Base-by-base conservation (phyloP, 2,888 invertebrate genomes). In the Eupeodes luniger region DNA sequence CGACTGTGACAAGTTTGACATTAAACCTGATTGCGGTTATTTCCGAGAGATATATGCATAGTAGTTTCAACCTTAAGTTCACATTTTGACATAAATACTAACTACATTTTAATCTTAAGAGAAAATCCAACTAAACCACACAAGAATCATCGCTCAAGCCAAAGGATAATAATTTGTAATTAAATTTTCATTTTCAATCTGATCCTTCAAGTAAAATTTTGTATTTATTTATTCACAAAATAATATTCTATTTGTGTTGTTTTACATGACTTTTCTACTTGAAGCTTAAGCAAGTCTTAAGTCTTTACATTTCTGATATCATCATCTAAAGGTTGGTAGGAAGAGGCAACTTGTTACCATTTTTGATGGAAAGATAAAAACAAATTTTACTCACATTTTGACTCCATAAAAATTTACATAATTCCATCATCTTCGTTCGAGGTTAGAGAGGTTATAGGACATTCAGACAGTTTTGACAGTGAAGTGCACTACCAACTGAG, bases 111-210 rank as follows among this genome's bases (percentile, higher is more conserved):
- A 66, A 64, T 49, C 49, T 10, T 14, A 9, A 9, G 27, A 49
- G 14, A 9, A 49, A 66, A 27, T 66, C 27, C 5, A 49, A 14
- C 27, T 14, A 14, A 14, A 44, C 44, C 44, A 16, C 40, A 19
- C 64, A 19, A 10, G 40, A 40, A 40, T 62, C 36, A 27, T 27
- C 12, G 14, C 34, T 14, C 14, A 59, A 19, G n/a, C 27, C 57
- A 72, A 57, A 44, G 16, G 40, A 40, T 75, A 78, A 53, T 44
- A 27, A 69, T 55, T 69, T 75, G 53, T 72, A 85, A 88, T 88
- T 88, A 85, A 88, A 81, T 81, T 88, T 88, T 85, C 70, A 88
- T 88, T 85, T 81, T 78, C 81, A 81, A 85, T 78, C 75, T 79
- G 75, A 62, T 55, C 19, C 19, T 77, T 76, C 27, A 27, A 80